Base-by-base conservation (phyloP, 2,113 vertebrate genomes). In the Notarius lentiginosus region DNA sequence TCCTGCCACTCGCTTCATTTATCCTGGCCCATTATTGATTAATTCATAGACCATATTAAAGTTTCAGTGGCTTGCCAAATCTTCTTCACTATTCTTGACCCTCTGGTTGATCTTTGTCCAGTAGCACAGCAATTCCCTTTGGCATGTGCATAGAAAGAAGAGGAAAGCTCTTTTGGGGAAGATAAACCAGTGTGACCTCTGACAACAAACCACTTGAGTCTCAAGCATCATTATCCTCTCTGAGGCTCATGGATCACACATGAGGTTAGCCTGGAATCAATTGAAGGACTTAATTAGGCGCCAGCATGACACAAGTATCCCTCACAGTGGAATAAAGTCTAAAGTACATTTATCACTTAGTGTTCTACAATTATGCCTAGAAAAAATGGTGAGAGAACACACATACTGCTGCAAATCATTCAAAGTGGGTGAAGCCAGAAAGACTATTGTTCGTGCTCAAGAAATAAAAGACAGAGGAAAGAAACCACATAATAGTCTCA, bases 11-110 rank as follows among this genome's bases (percentile, higher is more conserved):
- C 55, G 82, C 90, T 91, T 92, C 90, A 93, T 94, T 92, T 90
- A 93, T 87, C 88, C 89, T 85, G 70, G 17, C 55, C 72, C 84
- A 90, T 93, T 93, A 93, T 92, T 93, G 94, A 94, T 94, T 95
- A 93, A 95, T 94, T 94, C 91, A 94, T 94, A 89, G 91, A 80
- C 41, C 88, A 79, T 91, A 95, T 95, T 92, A 94, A 93, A 93
- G 89, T 93, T 94, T 94, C 90, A 94, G 90, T 85, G 91, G 89
- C 61, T 90, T 93, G 91, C 92, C 92, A 93, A 93, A 92, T 94
- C 92, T 94, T 92, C 92, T 93, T 92, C 89, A 92, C 90, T 89
- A 92, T 58, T 90, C 87, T 89, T 90, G 88, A 91, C 92, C 92
- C 91, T 90, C 89, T 55, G 22, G 91, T 92, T 89, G 88, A 93